These are phyloP conservation scores for Gorsachius magnificus DNA, from an alignment of 2,797 vertebrate genomes.

Conservation along the genomic window DNA sequence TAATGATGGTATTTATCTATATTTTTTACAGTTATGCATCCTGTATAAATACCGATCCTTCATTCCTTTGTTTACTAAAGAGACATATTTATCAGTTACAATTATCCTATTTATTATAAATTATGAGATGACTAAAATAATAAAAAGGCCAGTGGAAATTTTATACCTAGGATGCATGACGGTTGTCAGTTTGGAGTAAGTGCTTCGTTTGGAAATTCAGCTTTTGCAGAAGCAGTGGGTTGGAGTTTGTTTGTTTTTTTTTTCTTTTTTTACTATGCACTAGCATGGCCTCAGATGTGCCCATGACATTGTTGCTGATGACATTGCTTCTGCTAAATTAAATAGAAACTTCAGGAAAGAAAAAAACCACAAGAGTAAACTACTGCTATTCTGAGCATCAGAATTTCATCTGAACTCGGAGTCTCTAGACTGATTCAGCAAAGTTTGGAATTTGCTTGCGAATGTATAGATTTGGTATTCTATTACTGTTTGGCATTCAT, in stretches of 20 bases:
- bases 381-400: conserved; percentile 72
- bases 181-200: conserved; percentile 71
- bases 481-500: conserved; percentile 73
- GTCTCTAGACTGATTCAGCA: conserved; percentile 72
- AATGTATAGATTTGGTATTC: conserved; percentile 74
- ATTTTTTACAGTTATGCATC: conserved; percentile 84
- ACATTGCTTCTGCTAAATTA: conserved; percentile 78
- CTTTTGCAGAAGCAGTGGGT: conserved; percentile 72
- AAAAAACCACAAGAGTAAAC: conserved; percentile 52
- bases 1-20: conserved; percentile 79
- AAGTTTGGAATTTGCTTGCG: conserved; percentile 69
- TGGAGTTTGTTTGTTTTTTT: background rate
- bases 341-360: conserved; percentile 73
- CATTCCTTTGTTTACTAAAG: conserved; percentile 86
- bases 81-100: conserved; percentile 83
- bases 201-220: conserved; percentile 69
- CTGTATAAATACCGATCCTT: conserved; percentile 81
- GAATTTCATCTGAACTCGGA: conserved; percentile 74
- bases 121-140: conserved; percentile 81
- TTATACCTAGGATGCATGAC: conserved; percentile 79
- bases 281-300: conserved; percentile 80
- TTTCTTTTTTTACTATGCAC: conserved; percentile 66
- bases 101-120: conserved; percentile 86
- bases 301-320: conserved; percentile 76
- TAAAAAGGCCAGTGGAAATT: conserved; percentile 82